These are phyloP conservation scores for Aphelenchoides besseyi DNA, from an alignment of 1,140 invertebrate species.

Conservation along the genomic window DNA sequence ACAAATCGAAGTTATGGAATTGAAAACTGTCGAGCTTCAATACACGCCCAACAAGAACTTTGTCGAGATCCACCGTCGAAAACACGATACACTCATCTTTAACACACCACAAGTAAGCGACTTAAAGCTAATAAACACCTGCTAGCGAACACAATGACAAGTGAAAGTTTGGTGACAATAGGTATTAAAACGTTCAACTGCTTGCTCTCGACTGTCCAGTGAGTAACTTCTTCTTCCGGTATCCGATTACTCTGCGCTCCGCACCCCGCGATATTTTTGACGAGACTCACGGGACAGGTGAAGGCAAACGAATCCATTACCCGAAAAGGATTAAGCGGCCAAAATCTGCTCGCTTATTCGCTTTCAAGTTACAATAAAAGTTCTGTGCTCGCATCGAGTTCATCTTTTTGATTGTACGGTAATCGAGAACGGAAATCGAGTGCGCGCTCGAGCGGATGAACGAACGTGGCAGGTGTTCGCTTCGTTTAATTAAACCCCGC, in stretches of 20 bases:
- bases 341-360: background rate
- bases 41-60: slow-evolving; percentile 25
- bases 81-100: slow-evolving; percentile 21
- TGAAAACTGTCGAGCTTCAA: slow-evolving; percentile 38
- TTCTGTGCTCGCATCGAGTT: background rate
- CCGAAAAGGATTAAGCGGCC: slow-evolving; percentile 3
- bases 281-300: background rate
- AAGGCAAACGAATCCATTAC: slow-evolving; percentile 2
- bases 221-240: background rate
- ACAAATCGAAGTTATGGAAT: slow-evolving; percentile 42
- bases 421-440: slow-evolving; percentile 1
- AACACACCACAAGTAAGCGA: slow-evolving; percentile 7
- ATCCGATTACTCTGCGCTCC: slow-evolving; percentile 12
- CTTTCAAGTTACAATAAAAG: background rate
- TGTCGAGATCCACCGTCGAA: background rate
- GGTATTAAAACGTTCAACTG: background rate
- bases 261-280: background rate
- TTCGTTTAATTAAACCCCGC: slow-evolving; percentile 5
- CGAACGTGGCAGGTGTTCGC: background rate
- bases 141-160: background rate
- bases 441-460: background rate
- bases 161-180: background rate
- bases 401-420: background rate
- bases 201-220: no score
- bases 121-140: slow-evolving; percentile 18